Conservation (phyloP, 2,113 vertebrate species). For the Turnix velox region DNA sequence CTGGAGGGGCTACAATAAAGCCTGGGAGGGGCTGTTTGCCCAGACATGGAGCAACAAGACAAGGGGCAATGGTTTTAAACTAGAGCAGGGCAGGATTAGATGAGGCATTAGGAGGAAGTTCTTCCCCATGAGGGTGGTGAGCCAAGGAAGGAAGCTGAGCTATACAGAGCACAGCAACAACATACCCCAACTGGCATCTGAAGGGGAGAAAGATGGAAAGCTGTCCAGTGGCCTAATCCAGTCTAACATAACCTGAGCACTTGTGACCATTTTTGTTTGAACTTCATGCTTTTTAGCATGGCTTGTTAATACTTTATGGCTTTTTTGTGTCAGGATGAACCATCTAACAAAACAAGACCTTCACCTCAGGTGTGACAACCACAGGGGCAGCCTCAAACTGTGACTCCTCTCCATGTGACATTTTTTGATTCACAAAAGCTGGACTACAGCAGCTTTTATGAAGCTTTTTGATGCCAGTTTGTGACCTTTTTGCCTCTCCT, state of each 20-base stretch:
- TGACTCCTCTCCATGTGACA: accelerated
- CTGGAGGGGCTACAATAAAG: too few relatives aligned
- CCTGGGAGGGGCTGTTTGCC: too few relatives aligned
- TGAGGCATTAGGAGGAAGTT: too few relatives aligned
- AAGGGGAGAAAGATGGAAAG: neutral
- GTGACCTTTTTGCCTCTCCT: neutral
- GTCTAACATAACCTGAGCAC: neutral
- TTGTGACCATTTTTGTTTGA: neutral
- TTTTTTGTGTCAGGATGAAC: neutral
- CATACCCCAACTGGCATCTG: neutral
- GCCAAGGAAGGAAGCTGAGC: neutral
- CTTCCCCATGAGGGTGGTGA: too few relatives aligned
- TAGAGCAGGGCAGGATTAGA: too few relatives aligned
- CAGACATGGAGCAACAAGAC: too few relatives aligned
- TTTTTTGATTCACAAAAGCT: neutral
- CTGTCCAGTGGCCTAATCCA: neutral
- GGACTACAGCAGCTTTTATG: neutral
- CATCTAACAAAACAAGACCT: accelerated
- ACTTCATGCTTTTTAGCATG: accelerated
- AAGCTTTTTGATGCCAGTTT: neutral
- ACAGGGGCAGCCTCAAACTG: neutral
- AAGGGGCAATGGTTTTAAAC: too few relatives aligned
- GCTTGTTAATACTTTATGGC: neutral
- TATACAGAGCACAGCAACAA: neutral
- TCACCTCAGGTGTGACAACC: neutral